A percentile compares a stretch with the other conserved stretches of the same genome.
phyloP scores from a whole-genome alignment of 2,113 vertebrate species.

The Brachypteracias leptosomus region DNA sequence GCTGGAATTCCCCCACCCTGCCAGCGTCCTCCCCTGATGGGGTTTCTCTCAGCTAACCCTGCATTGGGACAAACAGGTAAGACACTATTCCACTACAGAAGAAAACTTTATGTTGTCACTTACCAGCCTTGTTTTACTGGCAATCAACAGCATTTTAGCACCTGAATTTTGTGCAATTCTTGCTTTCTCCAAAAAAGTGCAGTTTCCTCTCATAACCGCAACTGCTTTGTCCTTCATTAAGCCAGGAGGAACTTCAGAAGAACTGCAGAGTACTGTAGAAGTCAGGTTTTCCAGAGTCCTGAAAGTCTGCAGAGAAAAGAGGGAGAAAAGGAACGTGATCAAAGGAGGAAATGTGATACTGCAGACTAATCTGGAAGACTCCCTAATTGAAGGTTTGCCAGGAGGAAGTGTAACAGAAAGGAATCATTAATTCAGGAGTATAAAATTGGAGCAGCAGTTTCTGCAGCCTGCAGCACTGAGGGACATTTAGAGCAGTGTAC shows the following conservation, averaged over 20 bases:
- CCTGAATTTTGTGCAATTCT: constrained; percentile 78
- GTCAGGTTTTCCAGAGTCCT: constrained; percentile 80
- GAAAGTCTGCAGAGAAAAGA: constrained; percentile 67
- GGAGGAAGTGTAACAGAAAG: not conserved
- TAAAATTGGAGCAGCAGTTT: not conserved
- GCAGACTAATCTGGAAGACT: not conserved
- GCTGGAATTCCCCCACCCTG: not conserved
- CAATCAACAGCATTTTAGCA: constrained; percentile 83
- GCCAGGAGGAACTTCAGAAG: constrained; percentile 63
- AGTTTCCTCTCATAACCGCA: constrained; percentile 84
- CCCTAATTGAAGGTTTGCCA: not conserved
- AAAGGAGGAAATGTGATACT: not conserved
- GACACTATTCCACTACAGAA: not conserved
- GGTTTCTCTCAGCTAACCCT: not conserved
- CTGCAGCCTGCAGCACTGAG: not conserved
- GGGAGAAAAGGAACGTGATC: not conserved
- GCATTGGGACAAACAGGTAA: accelerated
- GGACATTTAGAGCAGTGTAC: not conserved
- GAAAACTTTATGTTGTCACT: not conserved
- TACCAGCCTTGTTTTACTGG: constrained; percentile 80
- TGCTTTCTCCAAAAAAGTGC: constrained; percentile 85
- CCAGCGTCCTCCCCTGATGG: not conserved
- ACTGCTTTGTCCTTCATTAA: constrained; percentile 78
- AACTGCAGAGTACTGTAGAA: constrained; percentile 77
- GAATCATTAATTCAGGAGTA: not conserved